Evolutionary conservation across 2,888 invertebrate genomes (phyloP).

Genomic region (Busseola fusca): DNA sequence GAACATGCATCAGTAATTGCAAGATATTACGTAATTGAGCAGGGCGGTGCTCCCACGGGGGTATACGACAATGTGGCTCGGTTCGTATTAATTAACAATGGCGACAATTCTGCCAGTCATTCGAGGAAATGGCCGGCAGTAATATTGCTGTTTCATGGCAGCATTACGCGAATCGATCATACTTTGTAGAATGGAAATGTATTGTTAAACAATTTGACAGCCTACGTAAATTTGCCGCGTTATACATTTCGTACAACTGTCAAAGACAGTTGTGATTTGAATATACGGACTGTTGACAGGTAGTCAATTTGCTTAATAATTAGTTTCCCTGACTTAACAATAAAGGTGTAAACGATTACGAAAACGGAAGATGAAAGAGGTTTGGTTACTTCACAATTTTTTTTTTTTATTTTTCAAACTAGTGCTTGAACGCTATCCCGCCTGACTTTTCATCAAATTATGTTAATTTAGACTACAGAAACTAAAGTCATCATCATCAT

Average conservation of each 20-base stretch:
- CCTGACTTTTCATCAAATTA: too few relatives aligned
- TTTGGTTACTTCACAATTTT: background rate
- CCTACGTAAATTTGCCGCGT: background rate
- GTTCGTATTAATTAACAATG: conserved; percentile 40
- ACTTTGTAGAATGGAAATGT: background rate
- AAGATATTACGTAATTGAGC: conserved; percentile 37
- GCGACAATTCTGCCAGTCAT: conserved; percentile 45
- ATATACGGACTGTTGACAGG: background rate
- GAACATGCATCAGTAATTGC: conserved; percentile 38
- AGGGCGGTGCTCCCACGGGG: conserved; percentile 16
- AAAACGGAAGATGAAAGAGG: background rate
- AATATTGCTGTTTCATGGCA: conserved; percentile 29
- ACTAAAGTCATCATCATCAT: too few relatives aligned
- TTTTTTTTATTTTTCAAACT: too few relatives aligned
- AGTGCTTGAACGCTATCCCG: too few relatives aligned
- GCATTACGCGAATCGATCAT: conserved; percentile 20
- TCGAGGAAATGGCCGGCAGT: conserved; percentile 19
- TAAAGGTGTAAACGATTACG: background rate
- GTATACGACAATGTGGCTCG: conserved; percentile 35
- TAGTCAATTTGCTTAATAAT: background rate
- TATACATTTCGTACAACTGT: background rate
- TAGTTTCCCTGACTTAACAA: background rate
- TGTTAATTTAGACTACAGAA: too few relatives aligned
- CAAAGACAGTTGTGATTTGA: background rate
- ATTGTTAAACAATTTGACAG: background rate